Percentiles rank a stretch among this genome's conserved stretches.
These are phyloP conservation scores for Pangasius macronema DNA, from an alignment of 2,797 vertebrate species.

Conservation along the genomic window DNA sequence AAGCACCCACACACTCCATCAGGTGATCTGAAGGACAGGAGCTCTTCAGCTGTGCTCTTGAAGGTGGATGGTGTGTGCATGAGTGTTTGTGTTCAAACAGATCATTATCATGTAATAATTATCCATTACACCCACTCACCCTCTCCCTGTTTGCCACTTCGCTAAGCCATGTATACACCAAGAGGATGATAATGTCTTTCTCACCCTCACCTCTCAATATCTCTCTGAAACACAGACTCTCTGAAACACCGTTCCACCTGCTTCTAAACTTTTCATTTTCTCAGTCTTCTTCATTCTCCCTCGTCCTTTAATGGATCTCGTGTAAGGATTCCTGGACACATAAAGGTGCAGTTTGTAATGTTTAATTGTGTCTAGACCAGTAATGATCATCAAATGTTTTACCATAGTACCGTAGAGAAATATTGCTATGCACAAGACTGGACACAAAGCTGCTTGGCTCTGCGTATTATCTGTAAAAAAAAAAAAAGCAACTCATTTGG, in stretches of 20 bases:
- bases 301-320: not conserved
- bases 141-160: constrained; percentile 33
- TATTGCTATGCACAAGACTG: not conserved
- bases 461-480: not conserved
- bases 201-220: constrained; percentile 10
- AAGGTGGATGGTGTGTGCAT: constrained; percentile 63
- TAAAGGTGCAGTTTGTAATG: not conserved
- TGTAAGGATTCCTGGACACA: not conserved
- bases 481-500: not conserved
- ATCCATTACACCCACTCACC: constrained; percentile 61
- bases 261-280: not conserved
- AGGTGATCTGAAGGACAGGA: constrained; percentile 52
- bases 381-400: not conserved
- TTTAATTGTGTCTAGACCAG: not conserved
- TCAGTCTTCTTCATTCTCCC: constrained; percentile 14
- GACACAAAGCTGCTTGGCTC: not conserved
- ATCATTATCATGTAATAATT: constrained; percentile 72
- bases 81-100: constrained; percentile 62
- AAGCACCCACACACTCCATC: constrained; percentile 45
- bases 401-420: not conserved
- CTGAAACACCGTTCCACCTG: not conserved
- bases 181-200: not conserved
- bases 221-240: constrained; percentile 25
- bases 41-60: constrained; percentile 51
- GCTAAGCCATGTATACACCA: constrained; percentile 23